phyloP scores from a whole-genome alignment of 2,888 invertebrate species.

The Unio pictorum region DNA sequence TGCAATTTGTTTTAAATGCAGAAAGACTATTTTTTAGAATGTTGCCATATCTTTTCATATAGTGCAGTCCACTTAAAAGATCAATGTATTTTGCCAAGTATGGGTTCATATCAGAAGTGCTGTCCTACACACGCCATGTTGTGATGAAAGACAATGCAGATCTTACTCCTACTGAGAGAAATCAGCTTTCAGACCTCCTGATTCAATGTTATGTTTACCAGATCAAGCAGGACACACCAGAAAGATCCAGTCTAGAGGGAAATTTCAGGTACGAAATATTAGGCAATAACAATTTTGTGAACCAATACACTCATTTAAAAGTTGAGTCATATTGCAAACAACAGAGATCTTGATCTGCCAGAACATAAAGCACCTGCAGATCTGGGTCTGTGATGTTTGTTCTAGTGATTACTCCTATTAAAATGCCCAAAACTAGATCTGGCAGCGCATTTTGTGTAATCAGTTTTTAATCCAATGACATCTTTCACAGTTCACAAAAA shows the following conservation, averaged over 20 bases:
- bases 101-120: constrained; percentile 77
- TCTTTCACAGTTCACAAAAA: too few relatives aligned
- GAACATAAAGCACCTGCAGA: too few relatives aligned
- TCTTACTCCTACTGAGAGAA: constrained; percentile 75
- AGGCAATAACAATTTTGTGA: neutral
- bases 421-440: too few relatives aligned
- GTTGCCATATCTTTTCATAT: constrained; percentile 9
- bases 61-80: constrained; percentile 77
- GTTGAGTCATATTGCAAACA: too few relatives aligned
- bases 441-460: too few relatives aligned
- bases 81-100: constrained; percentile 78
- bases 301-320: too few relatives aligned
- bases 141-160: constrained; percentile 76
- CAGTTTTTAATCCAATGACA: too few relatives aligned
- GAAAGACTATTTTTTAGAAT: constrained; percentile 11
- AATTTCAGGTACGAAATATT: constrained; percentile 50
- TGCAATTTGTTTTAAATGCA: neutral
- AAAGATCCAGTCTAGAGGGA: constrained; percentile 57
- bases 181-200: constrained; percentile 79
- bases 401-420: too few relatives aligned
- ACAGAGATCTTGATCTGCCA: too few relatives aligned
- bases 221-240: constrained; percentile 67
- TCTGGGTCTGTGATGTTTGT: too few relatives aligned
- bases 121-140: constrained; percentile 75
- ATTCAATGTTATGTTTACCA: constrained; percentile 79